Base-by-base conservation (phyloP, 2,797 vertebrate genomes). In the Fistularia tabacaria region DNA sequence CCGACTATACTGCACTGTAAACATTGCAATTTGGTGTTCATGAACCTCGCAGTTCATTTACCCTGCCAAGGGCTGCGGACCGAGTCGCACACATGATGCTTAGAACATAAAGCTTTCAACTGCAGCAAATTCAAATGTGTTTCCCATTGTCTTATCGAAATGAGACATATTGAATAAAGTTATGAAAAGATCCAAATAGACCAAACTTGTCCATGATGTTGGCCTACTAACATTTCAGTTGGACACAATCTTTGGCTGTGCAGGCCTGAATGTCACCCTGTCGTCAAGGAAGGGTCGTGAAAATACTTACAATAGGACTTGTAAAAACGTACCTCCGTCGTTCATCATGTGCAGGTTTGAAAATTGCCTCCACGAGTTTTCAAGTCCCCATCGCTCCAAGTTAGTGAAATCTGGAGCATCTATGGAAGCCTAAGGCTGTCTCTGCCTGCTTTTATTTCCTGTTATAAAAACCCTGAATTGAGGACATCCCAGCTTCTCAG, bases 291-390 rank as follows among this genome's bases (percentile, higher is more conserved):
- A 54, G 49, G 51, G 40, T 44, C 53, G 42, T 67, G 56, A 56
- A 66, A 38, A 9, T n/a, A n/a, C n/a, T n/a, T n/a, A n/a, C n/a
- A n/a, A n/a, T 65, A 71, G 46, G 61, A 62, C 82, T 36, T 67
- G 81, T 85, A 58, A 59, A 69, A 80, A 85, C 81, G 44, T 81
- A 80, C 56, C 66, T 55, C 37, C 38, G 63, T 61, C 12, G 52
- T 14, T 62, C 38, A 41, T 47, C 13, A 43, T 47, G 15, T 12
- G 47, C 59, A 69, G 42, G 42, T 66, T 80, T 59, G 51, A 57
- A 74, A 73, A 46, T 56, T 66, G 55, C 54, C 52, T 71, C 73
- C 7, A 3, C 50, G 44, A 49, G 58, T 69, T 66, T 73, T 50
- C 14, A 49, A 14, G 50, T 66, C 67, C 53, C 37, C 64, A 10